phyloP scores from a whole-genome alignment of 2,888 invertebrate species.

The Conistra vaccinii region DNA sequence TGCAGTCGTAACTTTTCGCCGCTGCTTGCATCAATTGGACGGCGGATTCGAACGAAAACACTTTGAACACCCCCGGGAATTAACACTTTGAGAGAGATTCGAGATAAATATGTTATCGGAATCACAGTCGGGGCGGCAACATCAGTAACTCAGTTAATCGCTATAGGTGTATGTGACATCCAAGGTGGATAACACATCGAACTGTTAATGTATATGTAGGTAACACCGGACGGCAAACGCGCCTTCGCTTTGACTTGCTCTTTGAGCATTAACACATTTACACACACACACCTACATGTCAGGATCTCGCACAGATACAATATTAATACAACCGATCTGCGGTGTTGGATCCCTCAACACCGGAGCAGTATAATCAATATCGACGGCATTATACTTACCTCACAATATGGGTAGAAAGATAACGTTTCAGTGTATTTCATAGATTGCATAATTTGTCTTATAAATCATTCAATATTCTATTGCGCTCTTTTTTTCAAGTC shows the following conservation, averaged over 20 bases:
- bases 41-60: slow-evolving; percentile 3
- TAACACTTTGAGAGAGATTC: slow-evolving; percentile 18
- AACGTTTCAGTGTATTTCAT: background rate
- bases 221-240: slow-evolving; percentile 6
- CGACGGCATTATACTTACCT: background rate
- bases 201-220: slow-evolving; percentile 9
- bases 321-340: slow-evolving; percentile 8
- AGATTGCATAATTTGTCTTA: background rate
- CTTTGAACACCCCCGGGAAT: background rate
- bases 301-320: background rate
- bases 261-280: slow-evolving; percentile 1
- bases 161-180: slow-evolving; percentile 8
- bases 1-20: background rate
- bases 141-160: slow-evolving; percentile 45
- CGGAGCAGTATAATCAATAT: background rate
- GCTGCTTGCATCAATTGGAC: background rate
- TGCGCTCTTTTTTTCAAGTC: background rate
- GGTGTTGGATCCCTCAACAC: background rate
- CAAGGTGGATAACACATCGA: slow-evolving; percentile 19
- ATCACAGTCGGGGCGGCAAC: slow-evolving; percentile 10
- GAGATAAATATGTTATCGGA: slow-evolving; percentile 41
- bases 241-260: slow-evolving; percentile 9
- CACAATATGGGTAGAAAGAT: background rate
- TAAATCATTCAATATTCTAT: background rate
- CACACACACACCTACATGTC: background rate